phyloP scores from a whole-genome alignment of 2,797 vertebrate species.

The Dendrocincla tyrannina region DNA sequence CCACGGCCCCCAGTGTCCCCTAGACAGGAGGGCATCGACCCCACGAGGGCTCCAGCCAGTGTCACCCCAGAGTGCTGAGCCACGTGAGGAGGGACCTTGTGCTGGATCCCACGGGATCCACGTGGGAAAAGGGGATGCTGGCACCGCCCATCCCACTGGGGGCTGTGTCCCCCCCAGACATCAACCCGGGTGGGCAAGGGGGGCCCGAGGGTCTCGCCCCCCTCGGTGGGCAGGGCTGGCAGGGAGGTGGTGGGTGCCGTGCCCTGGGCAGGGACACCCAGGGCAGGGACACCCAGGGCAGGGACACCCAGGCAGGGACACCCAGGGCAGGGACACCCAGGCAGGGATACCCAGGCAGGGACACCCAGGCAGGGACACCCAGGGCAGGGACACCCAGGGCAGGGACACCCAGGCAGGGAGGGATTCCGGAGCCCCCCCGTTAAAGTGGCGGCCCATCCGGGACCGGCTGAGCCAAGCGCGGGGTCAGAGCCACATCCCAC shows the following conservation, averaged over 20 bases:
- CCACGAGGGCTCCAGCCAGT: background rate
- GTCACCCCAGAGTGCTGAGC: background rate
- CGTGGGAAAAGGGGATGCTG: accelerated
- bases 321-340: no score
- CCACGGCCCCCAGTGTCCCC: background rate
- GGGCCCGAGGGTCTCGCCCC: accelerated
- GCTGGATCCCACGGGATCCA: background rate
- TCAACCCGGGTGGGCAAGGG: background rate
- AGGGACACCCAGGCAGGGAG: background rate
- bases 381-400: background rate
- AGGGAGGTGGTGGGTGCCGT: background rate
- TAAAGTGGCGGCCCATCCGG: accelerated
- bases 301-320: no score
- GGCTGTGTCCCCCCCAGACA: background rate
- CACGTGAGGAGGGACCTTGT: accelerated
- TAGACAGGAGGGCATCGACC: background rate
- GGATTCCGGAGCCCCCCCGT: background rate
- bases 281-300: no score
- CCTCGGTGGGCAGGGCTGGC: accelerated
- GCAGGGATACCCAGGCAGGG: background rate
- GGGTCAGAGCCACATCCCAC: background rate
- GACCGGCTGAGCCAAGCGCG: background rate
- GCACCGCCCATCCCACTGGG: no score
- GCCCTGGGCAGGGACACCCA: background rate
- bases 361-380: background rate